These are phyloP conservation scores for Acronicta psi DNA, from an alignment of 2,888 invertebrate genomes.

Conservation along the genomic window DNA sequence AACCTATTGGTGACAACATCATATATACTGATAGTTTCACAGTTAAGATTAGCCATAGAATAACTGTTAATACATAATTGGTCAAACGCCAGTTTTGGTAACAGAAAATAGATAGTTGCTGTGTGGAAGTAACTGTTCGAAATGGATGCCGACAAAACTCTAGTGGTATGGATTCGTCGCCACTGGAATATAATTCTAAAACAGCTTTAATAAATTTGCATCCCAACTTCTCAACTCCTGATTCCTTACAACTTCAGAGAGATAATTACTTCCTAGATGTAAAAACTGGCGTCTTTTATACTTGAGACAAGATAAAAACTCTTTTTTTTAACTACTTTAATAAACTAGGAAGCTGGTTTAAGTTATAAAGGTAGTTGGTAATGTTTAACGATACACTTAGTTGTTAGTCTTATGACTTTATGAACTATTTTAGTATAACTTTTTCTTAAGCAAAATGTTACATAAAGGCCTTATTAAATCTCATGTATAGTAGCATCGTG, in stretches of 20 bases:
- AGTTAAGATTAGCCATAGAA: too few species aligned
- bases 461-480: background rate
- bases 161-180: too few species aligned
- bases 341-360: constrained; percentile 43
- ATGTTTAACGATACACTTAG: constrained; percentile 47
- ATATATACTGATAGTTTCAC: too few species aligned
- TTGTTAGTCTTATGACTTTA: constrained; percentile 18
- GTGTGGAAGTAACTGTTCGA: too few species aligned
- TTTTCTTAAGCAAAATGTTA: background rate
- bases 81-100: too few species aligned
- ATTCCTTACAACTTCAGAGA: constrained; percentile 73
- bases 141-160: too few species aligned
- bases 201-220: constrained; percentile 55
- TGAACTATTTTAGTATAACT: constrained; percentile 3
- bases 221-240: constrained; percentile 62
- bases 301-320: constrained; percentile 60
- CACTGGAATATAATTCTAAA: background rate
- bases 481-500: background rate
- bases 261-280: constrained; percentile 81
- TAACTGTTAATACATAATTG: too few species aligned
- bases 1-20: too few species aligned
- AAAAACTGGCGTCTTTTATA: constrained; percentile 72
- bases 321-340: constrained; percentile 61
- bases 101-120: too few species aligned
- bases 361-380: constrained; percentile 43